Evolutionary conservation across 2,888 invertebrate genomes (phyloP).

Genomic region (Rambutsinella grinnellia): DNA sequence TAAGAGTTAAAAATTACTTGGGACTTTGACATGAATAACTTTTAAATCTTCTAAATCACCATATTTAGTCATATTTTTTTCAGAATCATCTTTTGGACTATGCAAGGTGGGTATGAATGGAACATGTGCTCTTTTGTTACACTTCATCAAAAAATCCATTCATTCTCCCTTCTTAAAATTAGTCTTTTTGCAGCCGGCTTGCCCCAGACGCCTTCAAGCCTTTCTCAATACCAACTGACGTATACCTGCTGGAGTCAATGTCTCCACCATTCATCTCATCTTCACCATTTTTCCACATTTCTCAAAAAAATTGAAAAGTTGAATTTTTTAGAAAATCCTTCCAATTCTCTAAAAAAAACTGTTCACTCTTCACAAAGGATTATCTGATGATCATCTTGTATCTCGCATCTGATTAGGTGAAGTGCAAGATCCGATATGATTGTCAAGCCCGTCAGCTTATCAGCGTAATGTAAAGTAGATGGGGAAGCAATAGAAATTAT

Average conservation of each 20-base stretch:
- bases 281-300: slow-evolving; percentile 18
- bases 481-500: slow-evolving; percentile 16
- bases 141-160: not conserved
- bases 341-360: no score
- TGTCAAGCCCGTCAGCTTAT: slow-evolving; percentile 4
- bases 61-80: no score
- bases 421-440: not conserved
- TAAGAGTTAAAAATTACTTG: no score
- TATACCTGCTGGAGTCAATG: slow-evolving; percentile 36
- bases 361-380: no score
- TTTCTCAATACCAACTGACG: slow-evolving; percentile 8
- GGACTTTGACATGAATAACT: no score
- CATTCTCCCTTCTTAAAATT: not conserved
- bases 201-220: not conserved
- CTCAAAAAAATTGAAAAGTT: slow-evolving; percentile 16
- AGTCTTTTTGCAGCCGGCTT: not conserved
- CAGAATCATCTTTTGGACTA: no score
- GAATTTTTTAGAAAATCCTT: no score
- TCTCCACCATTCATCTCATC: slow-evolving; percentile 17
- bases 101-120: not conserved
- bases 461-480: not conserved
- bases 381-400: no score
- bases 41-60: no score
- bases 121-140: not conserved
- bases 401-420: not conserved